phyloP scores from a whole-genome alignment of 1,140 invertebrate genomes.

The Teleogryllus occipitalis region DNA sequence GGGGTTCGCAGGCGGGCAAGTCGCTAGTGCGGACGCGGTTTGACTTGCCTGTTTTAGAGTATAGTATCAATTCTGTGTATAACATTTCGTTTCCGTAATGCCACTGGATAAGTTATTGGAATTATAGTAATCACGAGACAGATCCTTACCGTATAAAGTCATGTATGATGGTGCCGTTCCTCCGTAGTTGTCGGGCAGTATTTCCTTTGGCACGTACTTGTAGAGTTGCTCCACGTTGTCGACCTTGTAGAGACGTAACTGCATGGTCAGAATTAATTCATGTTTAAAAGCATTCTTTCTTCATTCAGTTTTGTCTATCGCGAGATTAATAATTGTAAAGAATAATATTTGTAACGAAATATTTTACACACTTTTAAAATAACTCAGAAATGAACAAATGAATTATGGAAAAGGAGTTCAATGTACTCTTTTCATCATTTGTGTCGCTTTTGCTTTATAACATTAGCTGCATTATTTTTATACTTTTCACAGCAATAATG shows the following conservation, averaged over 20 bases:
- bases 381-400: too few species aligned
- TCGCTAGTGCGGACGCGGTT: too few species aligned
- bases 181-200: slow-evolving; percentile 12
- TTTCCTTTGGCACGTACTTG: slow-evolving; percentile 12
- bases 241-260: neutral
- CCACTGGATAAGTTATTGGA: neutral
- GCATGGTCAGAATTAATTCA: neutral
- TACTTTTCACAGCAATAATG: too few species aligned
- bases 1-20: too few species aligned
- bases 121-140: neutral
- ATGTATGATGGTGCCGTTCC: neutral
- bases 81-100: neutral
- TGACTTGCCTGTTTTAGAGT: too few species aligned
- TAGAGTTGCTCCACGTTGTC: neutral
- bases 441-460: too few species aligned
- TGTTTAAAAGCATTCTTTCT: neutral
- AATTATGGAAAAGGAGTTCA: too few species aligned
- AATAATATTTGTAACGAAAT: neutral
- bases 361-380: too few species aligned
- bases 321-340: neutral
- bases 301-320: neutral
- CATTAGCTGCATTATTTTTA: too few species aligned
- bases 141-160: neutral
- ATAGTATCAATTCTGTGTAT: neutral
- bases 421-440: too few species aligned